Conservation (phyloP, 2,888 invertebrate species). For the Anorthoa munda region DNA sequence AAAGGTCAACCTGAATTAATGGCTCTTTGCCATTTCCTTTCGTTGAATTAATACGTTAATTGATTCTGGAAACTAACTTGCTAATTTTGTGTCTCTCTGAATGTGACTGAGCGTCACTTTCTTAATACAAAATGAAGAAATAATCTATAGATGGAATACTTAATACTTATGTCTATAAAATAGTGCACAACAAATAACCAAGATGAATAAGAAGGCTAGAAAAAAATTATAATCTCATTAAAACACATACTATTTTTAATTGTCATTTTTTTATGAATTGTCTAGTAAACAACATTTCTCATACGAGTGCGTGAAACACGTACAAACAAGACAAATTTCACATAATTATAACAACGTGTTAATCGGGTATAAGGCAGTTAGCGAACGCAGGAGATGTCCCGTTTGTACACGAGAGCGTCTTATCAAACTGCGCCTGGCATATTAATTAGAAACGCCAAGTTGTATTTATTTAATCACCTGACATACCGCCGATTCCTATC, state of each 20-base stretch:
- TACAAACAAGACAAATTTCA: constrained; percentile 80
- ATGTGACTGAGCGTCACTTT: background rate
- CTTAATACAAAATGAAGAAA: too few species aligned
- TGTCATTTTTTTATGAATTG: constrained; percentile 15
- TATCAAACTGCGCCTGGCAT: constrained; percentile 88
- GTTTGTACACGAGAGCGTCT: constrained; percentile 74
- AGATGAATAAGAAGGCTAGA: background rate
- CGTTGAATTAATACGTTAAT: constrained; percentile 35
- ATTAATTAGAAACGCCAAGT: constrained; percentile 88
- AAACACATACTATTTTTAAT: constrained; percentile 11
- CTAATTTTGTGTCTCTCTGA: background rate
- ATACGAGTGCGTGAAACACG: constrained; percentile 52
- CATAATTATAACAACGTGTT: constrained; percentile 85
- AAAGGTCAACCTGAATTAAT: constrained; percentile 43
- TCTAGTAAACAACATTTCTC: constrained; percentile 33
- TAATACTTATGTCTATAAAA: constrained; percentile 18
- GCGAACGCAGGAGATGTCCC: constrained; percentile 83
- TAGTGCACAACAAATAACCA: constrained; percentile 11
- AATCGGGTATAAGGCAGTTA: constrained; percentile 82
- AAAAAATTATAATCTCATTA: constrained; percentile 13
- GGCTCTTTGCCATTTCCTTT: constrained; percentile 16
- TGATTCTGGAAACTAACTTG: constrained; percentile 7
- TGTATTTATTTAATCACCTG: constrained; percentile 90
- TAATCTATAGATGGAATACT: background rate
- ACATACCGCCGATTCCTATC: constrained; percentile 85